phyloP scores from a whole-genome alignment of 1,140 invertebrate species.

The Hylaeus volcanicus region DNA sequence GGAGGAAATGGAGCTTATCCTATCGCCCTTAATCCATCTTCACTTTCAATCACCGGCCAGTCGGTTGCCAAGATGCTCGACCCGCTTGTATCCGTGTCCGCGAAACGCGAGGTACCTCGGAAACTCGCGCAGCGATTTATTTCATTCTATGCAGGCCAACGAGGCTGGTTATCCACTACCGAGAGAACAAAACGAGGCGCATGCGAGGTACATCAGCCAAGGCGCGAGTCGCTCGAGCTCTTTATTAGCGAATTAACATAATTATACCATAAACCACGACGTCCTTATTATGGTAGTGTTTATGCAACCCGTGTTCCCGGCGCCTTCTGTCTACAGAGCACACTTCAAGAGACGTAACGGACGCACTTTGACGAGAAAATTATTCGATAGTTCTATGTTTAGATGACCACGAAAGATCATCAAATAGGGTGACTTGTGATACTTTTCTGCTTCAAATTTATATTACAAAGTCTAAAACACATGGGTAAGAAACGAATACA shows the following conservation, averaged over 20 bases:
- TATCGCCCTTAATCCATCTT: conserved; percentile 34
- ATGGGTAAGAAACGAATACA: no score
- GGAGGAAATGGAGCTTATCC: conserved; percentile 31
- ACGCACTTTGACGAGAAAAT: background rate
- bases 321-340: background rate
- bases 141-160: background rate
- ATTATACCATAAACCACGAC: conserved; percentile 67
- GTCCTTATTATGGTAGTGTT: conserved; percentile 65
- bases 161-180: conserved; percentile 11
- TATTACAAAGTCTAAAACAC: no score
- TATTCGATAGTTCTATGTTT: no score
- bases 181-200: conserved; percentile 7
- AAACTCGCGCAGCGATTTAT: conserved; percentile 20
- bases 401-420: no score
- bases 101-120: background rate
- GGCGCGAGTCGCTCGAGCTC: conserved; percentile 36
- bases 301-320: conserved; percentile 59
- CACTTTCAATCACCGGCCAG: conserved; percentile 22
- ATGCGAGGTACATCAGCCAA: conserved; percentile 1
- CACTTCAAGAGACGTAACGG: no score
- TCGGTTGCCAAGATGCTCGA: conserved; percentile 30
- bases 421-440: no score
- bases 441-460: no score
- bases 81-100: conserved; percentile 30
- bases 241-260: conserved; percentile 74